Evolutionary conservation across 1,140 invertebrate species (phyloP).

Genomic region (Magallana gigas): DNA sequence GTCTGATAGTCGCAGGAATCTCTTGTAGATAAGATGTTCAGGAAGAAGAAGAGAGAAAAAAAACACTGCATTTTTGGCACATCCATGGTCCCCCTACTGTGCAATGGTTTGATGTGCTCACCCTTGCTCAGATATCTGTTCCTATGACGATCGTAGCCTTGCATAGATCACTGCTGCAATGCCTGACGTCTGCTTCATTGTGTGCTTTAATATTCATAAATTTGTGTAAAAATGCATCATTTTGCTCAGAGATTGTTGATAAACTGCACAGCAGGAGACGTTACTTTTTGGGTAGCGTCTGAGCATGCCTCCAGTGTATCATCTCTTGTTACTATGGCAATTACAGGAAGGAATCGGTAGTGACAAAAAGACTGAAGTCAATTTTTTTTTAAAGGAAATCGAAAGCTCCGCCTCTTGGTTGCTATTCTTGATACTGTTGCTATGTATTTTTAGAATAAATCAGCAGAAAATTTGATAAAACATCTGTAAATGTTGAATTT

Average conservation of each 20-base stretch:
- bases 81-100: neutral
- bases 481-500: no score
- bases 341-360: neutral
- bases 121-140: neutral
- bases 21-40: slow-evolving; percentile 8
- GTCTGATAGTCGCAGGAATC: slow-evolving; percentile 22
- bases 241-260: slow-evolving; percentile 18
- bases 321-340: neutral
- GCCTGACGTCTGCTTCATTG: slow-evolving; percentile 14
- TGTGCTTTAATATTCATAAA: slow-evolving; percentile 38
- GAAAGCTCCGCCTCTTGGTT: no score
- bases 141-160: slow-evolving; percentile 10
- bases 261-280: slow-evolving; percentile 1
- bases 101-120: slow-evolving; percentile 17
- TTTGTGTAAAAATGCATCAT: slow-evolving; percentile 31
- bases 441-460: no score
- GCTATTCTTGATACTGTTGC: no score
- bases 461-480: no score
- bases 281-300: slow-evolving; percentile 1
- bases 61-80: slow-evolving; percentile 18
- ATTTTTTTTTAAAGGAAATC: no score
- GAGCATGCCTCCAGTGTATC: neutral
- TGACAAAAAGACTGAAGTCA: neutral
- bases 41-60: slow-evolving; percentile 12
- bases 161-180: neutral